Evolutionary conservation across 2,113 vertebrate species (phyloP).

Genomic region (Lepisosteus osseus): DNA sequence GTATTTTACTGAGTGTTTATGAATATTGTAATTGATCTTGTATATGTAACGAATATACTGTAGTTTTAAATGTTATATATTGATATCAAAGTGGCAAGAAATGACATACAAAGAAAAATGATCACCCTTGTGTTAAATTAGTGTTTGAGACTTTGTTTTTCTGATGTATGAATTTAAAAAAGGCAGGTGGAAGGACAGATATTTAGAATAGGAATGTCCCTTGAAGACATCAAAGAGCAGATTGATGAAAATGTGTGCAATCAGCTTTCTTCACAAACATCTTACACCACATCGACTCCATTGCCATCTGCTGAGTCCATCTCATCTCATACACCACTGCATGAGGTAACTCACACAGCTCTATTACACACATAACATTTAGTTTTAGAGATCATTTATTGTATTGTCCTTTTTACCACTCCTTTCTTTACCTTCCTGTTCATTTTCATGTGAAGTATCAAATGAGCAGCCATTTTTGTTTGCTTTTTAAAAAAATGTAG

Average conservation of each 20-base stretch:
- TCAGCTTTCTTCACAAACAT: slow-evolving; percentile 47
- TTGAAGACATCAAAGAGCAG: slow-evolving; percentile 78
- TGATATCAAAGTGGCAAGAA: too few species aligned
- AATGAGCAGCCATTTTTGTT: background rate
- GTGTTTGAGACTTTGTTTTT: too few species aligned
- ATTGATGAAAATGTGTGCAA: slow-evolving; percentile 53
- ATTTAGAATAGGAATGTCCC: slow-evolving; percentile 76
- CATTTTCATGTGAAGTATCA: background rate
- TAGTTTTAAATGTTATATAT: too few species aligned
- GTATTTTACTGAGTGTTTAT: too few species aligned
- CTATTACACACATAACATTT: background rate
- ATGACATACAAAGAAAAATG: too few species aligned
- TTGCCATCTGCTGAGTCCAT: slow-evolving; percentile 17
- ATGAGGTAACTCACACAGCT: slow-evolving; percentile 64
- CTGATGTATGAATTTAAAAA: slow-evolving; percentile 5
- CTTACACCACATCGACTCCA: slow-evolving; percentile 44
- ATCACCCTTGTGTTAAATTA: too few species aligned
- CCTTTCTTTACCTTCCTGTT: background rate
- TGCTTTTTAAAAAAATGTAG: background rate
- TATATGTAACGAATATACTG: background rate
- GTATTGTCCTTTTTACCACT: background rate
- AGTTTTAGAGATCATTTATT: background rate
- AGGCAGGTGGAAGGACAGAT: slow-evolving; percentile 82
- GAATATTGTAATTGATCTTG: background rate
- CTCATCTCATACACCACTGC: slow-evolving; percentile 38